Percentiles rank a stretch among this genome's conserved stretches.
Evolutionary conservation across 2,113 vertebrate genomes (phyloP).

Genomic region (Scalopus aquaticus): DNA sequence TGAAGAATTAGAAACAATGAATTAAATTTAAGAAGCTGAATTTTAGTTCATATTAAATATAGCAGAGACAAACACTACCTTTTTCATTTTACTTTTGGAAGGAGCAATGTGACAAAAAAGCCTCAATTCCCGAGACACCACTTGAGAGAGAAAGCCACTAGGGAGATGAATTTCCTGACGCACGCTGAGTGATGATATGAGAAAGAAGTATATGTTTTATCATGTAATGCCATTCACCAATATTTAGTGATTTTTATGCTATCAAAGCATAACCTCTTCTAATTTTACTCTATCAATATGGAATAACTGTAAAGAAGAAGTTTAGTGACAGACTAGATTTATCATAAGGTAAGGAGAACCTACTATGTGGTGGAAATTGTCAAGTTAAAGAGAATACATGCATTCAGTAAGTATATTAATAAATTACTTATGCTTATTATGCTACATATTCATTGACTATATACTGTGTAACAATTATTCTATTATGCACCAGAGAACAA

Average conservation of each 20-base stretch:
- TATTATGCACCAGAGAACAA: neutral
- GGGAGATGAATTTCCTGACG: neutral
- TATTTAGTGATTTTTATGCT: neutral
- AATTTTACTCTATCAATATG: neutral
- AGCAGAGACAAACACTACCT: neutral
- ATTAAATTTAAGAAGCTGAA: neutral
- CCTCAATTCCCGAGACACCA: neutral
- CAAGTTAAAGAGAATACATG: neutral
- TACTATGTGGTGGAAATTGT: neutral
- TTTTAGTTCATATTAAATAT: neutral
- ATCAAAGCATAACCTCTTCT: neutral
- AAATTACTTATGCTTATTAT: neutral
- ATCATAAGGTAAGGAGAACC: neutral
- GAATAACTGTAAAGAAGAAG: neutral
- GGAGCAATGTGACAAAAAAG: neutral
- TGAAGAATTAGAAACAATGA: neutral
- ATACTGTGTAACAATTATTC: neutral
- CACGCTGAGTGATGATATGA: neutral
- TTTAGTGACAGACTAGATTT: neutral
- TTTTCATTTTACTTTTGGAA: neutral
- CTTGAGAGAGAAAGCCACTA: neutral
- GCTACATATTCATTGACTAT: neutral
- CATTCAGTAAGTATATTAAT: neutral
- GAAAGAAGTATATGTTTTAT: neutral
- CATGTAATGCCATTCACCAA: neutral